Evolutionary conservation across 2,888 invertebrate genomes (phyloP), one percentile per base, ranked within the genome.

Genomic region (Orthosia incerta): DNA sequence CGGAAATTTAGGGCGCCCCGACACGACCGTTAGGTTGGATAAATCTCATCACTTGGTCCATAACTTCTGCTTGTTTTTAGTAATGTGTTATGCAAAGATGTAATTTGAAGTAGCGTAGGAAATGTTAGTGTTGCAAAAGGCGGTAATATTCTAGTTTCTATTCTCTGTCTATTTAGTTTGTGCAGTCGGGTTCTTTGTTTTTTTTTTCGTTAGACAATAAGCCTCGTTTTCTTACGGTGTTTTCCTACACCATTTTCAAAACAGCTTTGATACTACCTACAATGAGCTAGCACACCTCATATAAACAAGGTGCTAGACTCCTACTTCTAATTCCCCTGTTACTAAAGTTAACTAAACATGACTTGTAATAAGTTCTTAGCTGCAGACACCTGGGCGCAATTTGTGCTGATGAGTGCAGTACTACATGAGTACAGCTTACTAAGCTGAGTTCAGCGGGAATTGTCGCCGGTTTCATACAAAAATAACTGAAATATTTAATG

Each of bases 361-460:
- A 59, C 67, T 61, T 50, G 69, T 67, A 68, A 80, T 82, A 72
- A 70, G 48, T 79, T 70, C 46, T 56, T 63, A 69, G 57, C n/a
- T 26, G 26, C 48, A 55, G 56, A 73, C 76, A 79, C 71, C 82
- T 79, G 82, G 5, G 39, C 9, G 61, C 62, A 75, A 83, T 73
- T 74, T 62, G 62, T 16, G 50, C 31, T 71, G 70, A 77, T 73
- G 70, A 77, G 80, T 48, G 48, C 39, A 59, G 45, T 64, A 39
- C 16, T 51, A 51, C 16, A 18, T 18, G n/a, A 45, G 45, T 13
- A 46, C 56, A 57, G 57, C 31, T 80, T 50, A 62, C 39, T 16
- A 11, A 16, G 15, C 31, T 55, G 1, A 57, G 18, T 56, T 65
- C 9, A 51, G 50, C 1, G n/a, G 45, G 39, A 61, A 4, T 1